Conservation (phyloP, 2,113 vertebrate genomes). For the Cyphomyrus plagiostoma region DNA sequence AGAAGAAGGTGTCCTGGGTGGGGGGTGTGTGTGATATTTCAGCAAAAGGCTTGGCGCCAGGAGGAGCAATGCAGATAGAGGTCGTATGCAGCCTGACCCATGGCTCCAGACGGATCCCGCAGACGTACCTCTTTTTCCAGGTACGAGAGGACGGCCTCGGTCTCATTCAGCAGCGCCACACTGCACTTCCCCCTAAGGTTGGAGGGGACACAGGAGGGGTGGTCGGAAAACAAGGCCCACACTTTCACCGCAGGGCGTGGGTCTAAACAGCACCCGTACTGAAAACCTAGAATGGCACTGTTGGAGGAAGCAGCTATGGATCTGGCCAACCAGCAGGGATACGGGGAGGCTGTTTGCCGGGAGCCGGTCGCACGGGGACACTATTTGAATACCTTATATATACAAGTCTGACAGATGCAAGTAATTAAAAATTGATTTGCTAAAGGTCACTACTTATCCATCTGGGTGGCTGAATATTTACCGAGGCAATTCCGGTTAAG, state of each 20-base stretch:
- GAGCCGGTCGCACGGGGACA: neutral
- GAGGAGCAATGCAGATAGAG: neutral
- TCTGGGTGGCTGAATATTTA: neutral
- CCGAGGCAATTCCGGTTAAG: constrained; percentile 2
- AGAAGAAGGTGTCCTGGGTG: constrained; percentile 89
- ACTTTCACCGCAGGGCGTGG: too few species aligned
- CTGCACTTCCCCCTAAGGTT: constrained; percentile 85
- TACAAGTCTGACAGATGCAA: neutral
- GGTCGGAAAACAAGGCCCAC: neutral
- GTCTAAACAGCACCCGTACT: neutral
- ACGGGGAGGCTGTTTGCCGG: neutral
- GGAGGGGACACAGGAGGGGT: neutral
- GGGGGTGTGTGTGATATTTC: neutral
- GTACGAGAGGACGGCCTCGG: constrained; percentile 87
- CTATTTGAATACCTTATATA: neutral
- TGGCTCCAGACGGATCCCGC: neutral
- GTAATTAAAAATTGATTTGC: neutral
- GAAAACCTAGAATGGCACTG: neutral
- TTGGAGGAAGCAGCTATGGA: neutral
- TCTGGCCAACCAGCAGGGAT: neutral
- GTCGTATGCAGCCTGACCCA: neutral
- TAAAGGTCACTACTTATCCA: neutral
- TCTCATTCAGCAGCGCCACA: constrained; percentile 91
- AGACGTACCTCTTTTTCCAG: constrained; percentile 88
- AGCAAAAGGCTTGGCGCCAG: neutral